Conservation (phyloP, 1,140 invertebrate genomes). For the Cydia splendana region DNA sequence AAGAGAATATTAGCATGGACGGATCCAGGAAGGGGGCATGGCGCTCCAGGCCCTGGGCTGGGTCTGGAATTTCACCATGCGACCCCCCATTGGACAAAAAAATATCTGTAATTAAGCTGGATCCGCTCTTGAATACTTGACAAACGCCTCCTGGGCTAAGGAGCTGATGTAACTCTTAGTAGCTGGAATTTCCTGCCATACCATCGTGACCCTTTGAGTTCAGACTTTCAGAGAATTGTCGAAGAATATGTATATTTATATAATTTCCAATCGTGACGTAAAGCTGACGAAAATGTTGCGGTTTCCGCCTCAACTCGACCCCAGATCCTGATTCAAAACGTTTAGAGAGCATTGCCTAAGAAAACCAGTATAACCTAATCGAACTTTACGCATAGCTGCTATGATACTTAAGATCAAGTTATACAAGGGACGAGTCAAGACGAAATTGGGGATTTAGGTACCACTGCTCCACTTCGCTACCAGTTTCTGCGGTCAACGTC, state of each 20-base stretch:
- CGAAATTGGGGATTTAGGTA: slow-evolving; percentile 11
- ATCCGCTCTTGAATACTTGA: too few relatives aligned
- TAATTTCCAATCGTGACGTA: slow-evolving; percentile 10
- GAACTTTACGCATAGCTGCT: not conserved
- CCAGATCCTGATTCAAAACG: not conserved
- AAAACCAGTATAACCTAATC: not conserved
- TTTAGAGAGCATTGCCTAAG: not conserved
- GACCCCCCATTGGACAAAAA: too few relatives aligned
- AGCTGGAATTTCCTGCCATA: not conserved
- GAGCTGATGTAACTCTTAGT: not conserved
- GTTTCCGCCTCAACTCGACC: slow-evolving; percentile 14
- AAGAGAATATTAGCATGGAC: too few relatives aligned
- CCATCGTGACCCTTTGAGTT: not conserved
- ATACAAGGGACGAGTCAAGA: slow-evolving; percentile 3
- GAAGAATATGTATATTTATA: not conserved
- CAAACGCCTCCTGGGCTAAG: too few relatives aligned
- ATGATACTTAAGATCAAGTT: not conserved
- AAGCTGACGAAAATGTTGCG: slow-evolving; percentile 16
- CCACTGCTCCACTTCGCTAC: slow-evolving; percentile 48
- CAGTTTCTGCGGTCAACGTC: slow-evolving; percentile 42
- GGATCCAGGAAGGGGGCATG: too few relatives aligned
- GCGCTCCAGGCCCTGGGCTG: too few relatives aligned
- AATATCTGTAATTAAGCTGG: too few relatives aligned
- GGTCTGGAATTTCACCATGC: too few relatives aligned
- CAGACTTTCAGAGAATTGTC: not conserved